Evolutionary conservation across 2,113 vertebrate species (phyloP), one percentile per base, ranked within the genome.

Genomic region (Chloropsis hardwickii): DNA sequence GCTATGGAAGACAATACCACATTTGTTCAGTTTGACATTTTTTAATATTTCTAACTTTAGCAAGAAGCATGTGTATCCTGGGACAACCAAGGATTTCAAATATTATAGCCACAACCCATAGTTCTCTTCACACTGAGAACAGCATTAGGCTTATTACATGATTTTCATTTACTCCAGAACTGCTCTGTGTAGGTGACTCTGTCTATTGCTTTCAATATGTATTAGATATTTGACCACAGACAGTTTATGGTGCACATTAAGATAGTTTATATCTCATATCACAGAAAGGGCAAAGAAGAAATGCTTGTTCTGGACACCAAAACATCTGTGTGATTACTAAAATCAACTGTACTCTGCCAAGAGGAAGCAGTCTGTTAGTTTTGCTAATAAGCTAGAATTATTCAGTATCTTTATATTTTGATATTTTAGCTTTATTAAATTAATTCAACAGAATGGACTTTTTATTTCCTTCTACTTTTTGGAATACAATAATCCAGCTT

Each of bases 321-420:
- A 20, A 72, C n/a, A 67, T 61, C 69, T 28, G 23, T 42, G 22
- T 45, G 57, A 91, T 72, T 81, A 89, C 19, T 71, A 65, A 89
- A 85, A 89, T 48, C 67, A 92, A 88, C 60, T 44, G 35, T 27
- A 53, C 20, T 80, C 33, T 58, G 54, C 48, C 76, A 86, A 93
- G 71, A 86, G 67, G 71, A 94, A 95, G 64, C 25, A 73, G 39
- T 31, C 39, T 95, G 24, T 78, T 86, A 77, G 70, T 86, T 96
- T 60, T 90, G 51, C 47, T 88, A 96, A 86, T 42, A 90, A 78
- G 47, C 37, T 48, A 70, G 19, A 90, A 93, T 40, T 51, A 62
- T 28, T 88, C 47, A 18, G 19, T 58, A 24, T 40, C 71, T 90
- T 93, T 10, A 14, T 42, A 47, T 77, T 73, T 91, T 54, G 54